These are phyloP conservation scores for Steinernema hermaphroditum DNA, from an alignment of 2,888 invertebrate species.

Conservation along the genomic window DNA sequence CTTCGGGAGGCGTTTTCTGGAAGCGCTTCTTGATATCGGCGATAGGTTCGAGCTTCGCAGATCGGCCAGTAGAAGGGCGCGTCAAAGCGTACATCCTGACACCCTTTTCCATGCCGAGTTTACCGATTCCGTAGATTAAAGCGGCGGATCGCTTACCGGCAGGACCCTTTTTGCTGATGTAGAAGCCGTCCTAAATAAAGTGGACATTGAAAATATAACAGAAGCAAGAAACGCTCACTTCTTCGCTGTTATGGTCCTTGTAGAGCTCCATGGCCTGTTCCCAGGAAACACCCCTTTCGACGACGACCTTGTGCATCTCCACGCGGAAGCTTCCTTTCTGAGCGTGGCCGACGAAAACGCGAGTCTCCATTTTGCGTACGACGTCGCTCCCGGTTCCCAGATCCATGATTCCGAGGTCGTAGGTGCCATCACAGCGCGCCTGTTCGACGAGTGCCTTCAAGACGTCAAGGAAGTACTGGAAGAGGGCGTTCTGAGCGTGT, in stretches of 20 bases:
- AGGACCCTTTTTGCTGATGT: slow-evolving; percentile 42
- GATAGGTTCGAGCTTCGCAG: slow-evolving; percentile 76
- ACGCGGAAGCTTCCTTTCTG: slow-evolving; percentile 85
- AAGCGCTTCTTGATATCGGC: slow-evolving; percentile 82
- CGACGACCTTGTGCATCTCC: slow-evolving; percentile 80
- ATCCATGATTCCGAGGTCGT: slow-evolving; percentile 83
- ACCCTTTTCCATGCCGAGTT: slow-evolving; percentile 56
- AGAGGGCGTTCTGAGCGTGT: slow-evolving; percentile 90
- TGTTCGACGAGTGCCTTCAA: slow-evolving; percentile 86
- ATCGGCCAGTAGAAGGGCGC: slow-evolving; percentile 87
- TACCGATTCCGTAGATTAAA: slow-evolving; percentile 77
- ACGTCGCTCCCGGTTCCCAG: slow-evolving; percentile 88
- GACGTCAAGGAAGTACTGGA: slow-evolving; percentile 96
- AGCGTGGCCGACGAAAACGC: slow-evolving; percentile 77
- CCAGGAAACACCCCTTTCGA: slow-evolving; percentile 85
- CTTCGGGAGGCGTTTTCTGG: slow-evolving; percentile 76
- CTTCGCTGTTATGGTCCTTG: slow-evolving; percentile 75
- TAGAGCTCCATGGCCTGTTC: slow-evolving; percentile 81
- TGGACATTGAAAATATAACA: too few species aligned
- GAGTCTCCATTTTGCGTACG: slow-evolving; percentile 80
- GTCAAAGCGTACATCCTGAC: slow-evolving; percentile 69
- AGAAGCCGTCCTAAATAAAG: slow-evolving; percentile 48
- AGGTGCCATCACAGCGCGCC: slow-evolving; percentile 89
- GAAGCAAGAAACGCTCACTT: too few species aligned
- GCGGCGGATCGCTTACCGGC: slow-evolving; percentile 74